Conservation (phyloP, 2,113 vertebrate genomes). For the Pelobates fuscus region DNA sequence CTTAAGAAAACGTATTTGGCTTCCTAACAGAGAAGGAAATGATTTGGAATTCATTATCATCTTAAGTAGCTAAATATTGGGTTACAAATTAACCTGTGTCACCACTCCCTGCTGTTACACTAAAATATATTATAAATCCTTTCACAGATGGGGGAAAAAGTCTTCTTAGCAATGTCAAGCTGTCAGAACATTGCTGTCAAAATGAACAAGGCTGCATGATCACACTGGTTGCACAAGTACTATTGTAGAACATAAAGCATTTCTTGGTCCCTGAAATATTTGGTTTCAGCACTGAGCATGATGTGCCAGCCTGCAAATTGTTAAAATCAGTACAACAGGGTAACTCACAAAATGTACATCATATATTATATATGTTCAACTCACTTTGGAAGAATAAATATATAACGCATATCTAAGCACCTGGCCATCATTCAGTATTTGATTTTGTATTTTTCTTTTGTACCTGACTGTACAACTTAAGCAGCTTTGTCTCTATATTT, state of each 20-base stretch:
- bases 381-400: too few relatives aligned
- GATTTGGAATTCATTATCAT: constrained; percentile 28
- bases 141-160: not conserved
- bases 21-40: constrained; percentile 15
- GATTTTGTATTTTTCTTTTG: too few relatives aligned
- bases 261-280: not conserved
- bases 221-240: constrained; percentile 2
- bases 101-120: constrained; percentile 23
- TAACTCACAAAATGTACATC: not conserved
- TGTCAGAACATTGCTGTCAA: constrained; percentile 7
- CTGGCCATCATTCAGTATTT: too few relatives aligned
- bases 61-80: constrained; percentile 27
- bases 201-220: constrained; percentile 7
- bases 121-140: constrained; percentile 21
- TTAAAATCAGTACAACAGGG: not conserved
- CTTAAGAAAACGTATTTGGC: not conserved
- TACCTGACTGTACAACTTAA: too few relatives aligned
- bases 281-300: not conserved
- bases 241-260: not conserved
- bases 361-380: too few relatives aligned
- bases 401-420: too few relatives aligned
- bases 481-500: too few relatives aligned
- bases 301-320: not conserved
- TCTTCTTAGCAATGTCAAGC: constrained; percentile 22
- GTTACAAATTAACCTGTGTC: constrained; percentile 26